Evolutionary conservation across 2,888 invertebrate species (phyloP).

Genomic region (Selenia dentaria): DNA sequence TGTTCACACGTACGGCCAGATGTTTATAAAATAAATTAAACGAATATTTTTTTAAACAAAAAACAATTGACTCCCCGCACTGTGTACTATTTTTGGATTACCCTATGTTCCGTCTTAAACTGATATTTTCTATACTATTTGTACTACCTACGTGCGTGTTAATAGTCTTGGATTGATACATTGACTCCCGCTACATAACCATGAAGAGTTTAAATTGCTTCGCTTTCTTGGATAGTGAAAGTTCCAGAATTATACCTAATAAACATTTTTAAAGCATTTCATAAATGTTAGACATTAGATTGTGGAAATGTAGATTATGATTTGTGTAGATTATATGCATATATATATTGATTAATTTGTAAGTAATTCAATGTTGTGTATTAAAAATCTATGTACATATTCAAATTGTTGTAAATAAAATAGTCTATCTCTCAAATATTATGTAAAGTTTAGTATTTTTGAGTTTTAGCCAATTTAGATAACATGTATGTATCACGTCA

Average conservation of each 20-base stretch:
- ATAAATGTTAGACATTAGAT: conserved; percentile 48
- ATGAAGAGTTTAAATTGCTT: no score
- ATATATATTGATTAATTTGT: conserved; percentile 40
- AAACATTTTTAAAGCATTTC: conserved; percentile 43
- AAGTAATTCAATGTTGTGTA: conserved; percentile 69
- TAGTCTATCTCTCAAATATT: conserved; percentile 69
- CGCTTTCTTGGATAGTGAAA: conserved; percentile 6
- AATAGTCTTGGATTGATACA: no score
- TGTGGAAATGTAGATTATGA: conserved; percentile 39
- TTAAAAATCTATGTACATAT: conserved; percentile 73
- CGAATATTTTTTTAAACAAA: no score
- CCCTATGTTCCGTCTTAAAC: no score
- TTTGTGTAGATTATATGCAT: conserved; percentile 44
- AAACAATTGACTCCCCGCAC: no score
- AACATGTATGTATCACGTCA: conserved; percentile 15
- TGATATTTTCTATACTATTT: no score
- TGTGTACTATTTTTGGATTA: no score
- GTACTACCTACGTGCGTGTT: no score
- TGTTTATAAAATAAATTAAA: no score
- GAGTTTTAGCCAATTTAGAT: conserved; percentile 36
- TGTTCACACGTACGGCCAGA: no score
- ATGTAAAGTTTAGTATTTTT: conserved; percentile 35
- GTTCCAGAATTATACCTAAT: conserved; percentile 15
- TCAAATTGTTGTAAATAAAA: conserved; percentile 80
- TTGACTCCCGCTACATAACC: no score